Evolutionary conservation across 53 echinoderm and acorn worm genomes (phyloP), one percentile per base, ranked within the genome.

Genomic region (Stichopus horrens): DNA sequence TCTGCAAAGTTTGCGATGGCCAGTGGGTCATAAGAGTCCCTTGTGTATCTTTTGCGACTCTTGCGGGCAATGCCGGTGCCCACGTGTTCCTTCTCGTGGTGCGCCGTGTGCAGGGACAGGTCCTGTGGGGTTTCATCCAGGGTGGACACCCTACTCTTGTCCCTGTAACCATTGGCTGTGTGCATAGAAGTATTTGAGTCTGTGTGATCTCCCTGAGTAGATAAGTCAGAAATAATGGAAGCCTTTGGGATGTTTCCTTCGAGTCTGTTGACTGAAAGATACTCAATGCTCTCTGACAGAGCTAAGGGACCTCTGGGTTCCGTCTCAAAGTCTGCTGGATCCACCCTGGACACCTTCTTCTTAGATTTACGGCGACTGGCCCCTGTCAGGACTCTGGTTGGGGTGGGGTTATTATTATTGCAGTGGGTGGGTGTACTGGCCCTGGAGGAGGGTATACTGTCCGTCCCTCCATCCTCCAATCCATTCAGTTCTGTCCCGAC

Each of bases 351-450:
- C 22, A 87, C 59, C 22, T 91, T 91, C 89, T 90, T 91, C 87
- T 90, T 63, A 11, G 95, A 74, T 60, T 95, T 95, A 63, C 96
- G 92, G 76, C 93, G 94, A 91, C 96, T 96, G 60, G 96, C 96
- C 58, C 96, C 96, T 21, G 92, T 90, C 74, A 96, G 92, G 74
- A 83, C 83, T 89, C 93, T 92, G 13, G 89, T 90, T 5, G 91
- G 87, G 56, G 88, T 88, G 58, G 87, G 58, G 83, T 57, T 19
- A 22, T 59, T 84, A 55, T 87, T 87, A 87, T 87, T 87, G 87
- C 87, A 87, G 51, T 87, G 87, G n/a, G 87, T 74, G 77, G 77
- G 77, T 73, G 87, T 87, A 55, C 87, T 87, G n/a, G 87, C 87
- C 75, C 87, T 55, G 56, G 87, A 87, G 9, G 87, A 87, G 54